These are phyloP conservation scores for Sandelia bainsii DNA, from an alignment of 2,797 vertebrate species.

Conservation along the genomic window DNA sequence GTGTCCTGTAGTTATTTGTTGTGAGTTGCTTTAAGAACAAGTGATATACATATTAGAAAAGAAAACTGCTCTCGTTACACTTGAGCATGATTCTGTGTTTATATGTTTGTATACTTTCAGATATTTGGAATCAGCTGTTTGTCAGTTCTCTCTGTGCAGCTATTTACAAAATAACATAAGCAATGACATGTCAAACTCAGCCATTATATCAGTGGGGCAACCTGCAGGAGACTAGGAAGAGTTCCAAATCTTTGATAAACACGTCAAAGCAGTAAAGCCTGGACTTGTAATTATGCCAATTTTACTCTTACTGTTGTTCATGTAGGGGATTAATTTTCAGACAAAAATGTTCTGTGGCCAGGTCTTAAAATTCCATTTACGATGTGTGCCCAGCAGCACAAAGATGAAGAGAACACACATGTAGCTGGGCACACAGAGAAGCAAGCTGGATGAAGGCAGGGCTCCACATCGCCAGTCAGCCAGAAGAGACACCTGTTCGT, in stretches of 20 bases:
- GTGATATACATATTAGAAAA: constrained; percentile 2
- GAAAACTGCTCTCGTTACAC: not conserved
- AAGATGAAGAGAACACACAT: constrained; percentile 78
- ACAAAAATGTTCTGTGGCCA: constrained; percentile 69
- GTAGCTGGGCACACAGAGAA: constrained; percentile 60
- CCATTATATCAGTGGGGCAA: constrained; percentile 32
- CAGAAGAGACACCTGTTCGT: constrained; percentile 81
- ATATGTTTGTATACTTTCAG: constrained; percentile 12
- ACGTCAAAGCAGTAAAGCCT: constrained; percentile 70
- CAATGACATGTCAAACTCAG: constrained; percentile 32
- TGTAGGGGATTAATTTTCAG: constrained; percentile 78
- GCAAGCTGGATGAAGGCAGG: constrained; percentile 42
- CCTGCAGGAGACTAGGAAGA: constrained; percentile 51
- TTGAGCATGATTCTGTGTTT: constrained; percentile 9
- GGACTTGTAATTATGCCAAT: constrained; percentile 72
- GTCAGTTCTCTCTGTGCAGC: constrained; percentile 8
- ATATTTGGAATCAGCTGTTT: constrained; percentile 2
- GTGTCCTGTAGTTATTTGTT: not conserved
- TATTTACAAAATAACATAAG: constrained; percentile 36
- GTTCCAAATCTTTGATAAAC: constrained; percentile 72
- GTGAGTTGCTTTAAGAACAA: not conserved
- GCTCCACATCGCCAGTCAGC: constrained; percentile 64
- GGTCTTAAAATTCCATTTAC: constrained; percentile 81
- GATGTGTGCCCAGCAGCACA: constrained; percentile 67
- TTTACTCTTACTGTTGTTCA: constrained; percentile 60